Evolutionary conservation across 1,140 invertebrate genomes (phyloP).

Genomic region (Yoshiicerus persimilis): DNA sequence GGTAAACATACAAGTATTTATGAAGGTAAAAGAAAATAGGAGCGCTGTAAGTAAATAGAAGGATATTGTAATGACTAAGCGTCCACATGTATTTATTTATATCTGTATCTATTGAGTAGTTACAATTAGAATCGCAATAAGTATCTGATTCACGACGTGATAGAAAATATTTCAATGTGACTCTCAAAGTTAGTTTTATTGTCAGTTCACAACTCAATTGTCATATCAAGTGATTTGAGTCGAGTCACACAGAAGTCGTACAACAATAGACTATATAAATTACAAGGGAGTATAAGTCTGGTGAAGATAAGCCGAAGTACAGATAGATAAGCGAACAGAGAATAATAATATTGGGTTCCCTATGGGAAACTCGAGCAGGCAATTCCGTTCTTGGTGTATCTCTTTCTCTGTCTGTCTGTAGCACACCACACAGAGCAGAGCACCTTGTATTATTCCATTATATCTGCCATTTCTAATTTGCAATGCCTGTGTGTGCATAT

Average conservation of each 20-base stretch:
- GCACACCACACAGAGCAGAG: neutral
- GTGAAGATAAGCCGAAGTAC: neutral
- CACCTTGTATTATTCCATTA: neutral
- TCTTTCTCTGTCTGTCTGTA: neutral
- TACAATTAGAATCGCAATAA: neutral
- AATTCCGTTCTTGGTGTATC: neutral
- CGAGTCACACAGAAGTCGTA: neutral
- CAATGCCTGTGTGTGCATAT: neutral
- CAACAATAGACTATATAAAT: neutral
- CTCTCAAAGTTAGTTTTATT: neutral
- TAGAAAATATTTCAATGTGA: constrained; percentile 9
- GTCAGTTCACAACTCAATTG: constrained; percentile 8
- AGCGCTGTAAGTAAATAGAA: neutral
- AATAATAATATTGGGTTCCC: neutral
- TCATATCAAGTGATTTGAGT: neutral
- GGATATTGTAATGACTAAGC: neutral
- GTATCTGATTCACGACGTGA: neutral
- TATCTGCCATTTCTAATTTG: neutral
- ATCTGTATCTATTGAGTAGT: neutral
- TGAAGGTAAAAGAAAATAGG: neutral
- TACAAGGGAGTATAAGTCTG: neutral
- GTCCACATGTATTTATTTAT: neutral
- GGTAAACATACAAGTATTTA: neutral
- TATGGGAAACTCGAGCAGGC: neutral
- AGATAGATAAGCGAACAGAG: neutral